phyloP scores from a whole-genome alignment of 2,797 vertebrate genomes.

The Thunnus albacares region DNA sequence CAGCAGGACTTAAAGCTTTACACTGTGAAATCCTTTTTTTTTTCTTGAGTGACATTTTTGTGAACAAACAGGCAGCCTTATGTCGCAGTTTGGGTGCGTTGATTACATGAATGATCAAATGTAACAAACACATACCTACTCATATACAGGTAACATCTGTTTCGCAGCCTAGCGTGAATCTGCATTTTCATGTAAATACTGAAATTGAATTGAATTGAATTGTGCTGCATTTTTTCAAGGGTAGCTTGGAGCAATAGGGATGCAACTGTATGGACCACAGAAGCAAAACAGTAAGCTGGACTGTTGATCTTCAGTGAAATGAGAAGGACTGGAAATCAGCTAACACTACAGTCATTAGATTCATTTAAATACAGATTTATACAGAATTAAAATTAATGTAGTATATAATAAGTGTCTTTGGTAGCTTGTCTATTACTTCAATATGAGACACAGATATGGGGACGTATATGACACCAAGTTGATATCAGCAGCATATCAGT shows the following conservation, averaged over 20 bases:
- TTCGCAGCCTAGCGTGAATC: too few relatives aligned
- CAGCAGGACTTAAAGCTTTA: too few relatives aligned
- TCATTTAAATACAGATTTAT: neutral
- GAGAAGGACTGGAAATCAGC: neutral
- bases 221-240: too few relatives aligned
- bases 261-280: neutral
- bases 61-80: too few relatives aligned
- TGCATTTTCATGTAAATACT: neutral
- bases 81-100: too few relatives aligned
- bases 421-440: neutral
- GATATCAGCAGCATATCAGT: neutral
- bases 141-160: too few relatives aligned
- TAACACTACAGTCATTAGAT: neutral
- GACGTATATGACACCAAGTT: neutral
- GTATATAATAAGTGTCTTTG: neutral
- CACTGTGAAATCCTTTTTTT: too few relatives aligned
- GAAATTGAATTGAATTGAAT: too few relatives aligned
- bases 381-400: neutral
- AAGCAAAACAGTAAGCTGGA: neutral
- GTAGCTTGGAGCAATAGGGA: too few relatives aligned
- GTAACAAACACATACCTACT: too few relatives aligned
- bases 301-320: neutral
- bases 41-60: too few relatives aligned
- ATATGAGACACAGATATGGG: neutral
- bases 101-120: too few relatives aligned